Base-by-base conservation (phyloP, 2,888 invertebrate species). In the Microdon myrmicae region DNA sequence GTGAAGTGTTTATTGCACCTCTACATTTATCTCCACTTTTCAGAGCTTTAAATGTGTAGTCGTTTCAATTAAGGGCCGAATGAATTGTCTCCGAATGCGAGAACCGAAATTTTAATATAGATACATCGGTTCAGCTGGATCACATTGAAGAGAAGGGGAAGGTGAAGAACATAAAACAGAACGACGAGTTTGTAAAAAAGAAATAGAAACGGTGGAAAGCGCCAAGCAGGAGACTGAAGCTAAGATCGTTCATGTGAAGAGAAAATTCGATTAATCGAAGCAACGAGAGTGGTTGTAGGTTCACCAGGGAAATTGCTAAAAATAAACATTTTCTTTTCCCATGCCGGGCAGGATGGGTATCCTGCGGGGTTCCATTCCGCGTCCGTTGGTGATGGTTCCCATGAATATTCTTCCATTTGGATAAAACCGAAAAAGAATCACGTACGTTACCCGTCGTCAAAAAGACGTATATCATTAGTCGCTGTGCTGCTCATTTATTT, bases 51-150 rank as follows among this genome's bases (percentile, higher is more conserved):
- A n/a, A n/a, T n/a, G n/a, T n/a, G n/a, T n/a, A n/a, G n/a, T n/a
- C n/a, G n/a, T n/a, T n/a, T n/a, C n/a, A n/a, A n/a, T n/a, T n/a
- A n/a, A n/a, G n/a, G n/a, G n/a, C n/a, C n/a, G n/a, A n/a, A n/a
- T n/a, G n/a, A n/a, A n/a, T 90, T 72, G 97, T 98, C 81, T 97
- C 97, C 0, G 97, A 96, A 81, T 97, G 97, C 74, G 86, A 92
- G 71, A 93, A 92, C 39, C 89, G 90, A 70, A 83, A 92, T 45
- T 94, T 96, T 74, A 90, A 93, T 70, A 90, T 98, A 28, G 96
- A 98, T 77, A 91, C 96, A 0, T 94, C 95, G 69, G 90, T 93
- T 0, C 82, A 97, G 12, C 87, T 97, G 44, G 95, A 96, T 71
- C 91, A 91, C 60, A 83, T 80, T 31, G 80, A 79, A 82, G 93